Conservation (phyloP, 2,113 vertebrate species). For the Microtus pennsylvanicus region DNA sequence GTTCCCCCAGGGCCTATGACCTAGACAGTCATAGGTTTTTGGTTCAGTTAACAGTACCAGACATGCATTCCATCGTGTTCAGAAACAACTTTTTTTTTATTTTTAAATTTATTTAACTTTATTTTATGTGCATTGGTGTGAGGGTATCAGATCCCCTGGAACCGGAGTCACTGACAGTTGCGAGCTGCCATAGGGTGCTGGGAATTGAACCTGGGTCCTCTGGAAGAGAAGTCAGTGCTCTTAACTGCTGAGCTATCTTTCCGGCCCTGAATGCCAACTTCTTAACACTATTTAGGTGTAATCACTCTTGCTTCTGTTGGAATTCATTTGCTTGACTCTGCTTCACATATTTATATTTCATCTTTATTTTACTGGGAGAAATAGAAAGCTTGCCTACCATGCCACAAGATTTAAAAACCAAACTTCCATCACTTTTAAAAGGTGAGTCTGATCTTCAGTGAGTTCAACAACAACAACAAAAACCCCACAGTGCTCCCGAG, state of each 20-base stretch:
- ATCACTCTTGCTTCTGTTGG: neutral
- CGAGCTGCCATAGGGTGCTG: no score
- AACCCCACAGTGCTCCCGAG: neutral
- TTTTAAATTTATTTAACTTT: no score
- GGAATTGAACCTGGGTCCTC: no score
- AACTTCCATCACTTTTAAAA: neutral
- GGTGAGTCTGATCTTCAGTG: neutral
- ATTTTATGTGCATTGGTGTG: no score
- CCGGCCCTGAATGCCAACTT: neutral
- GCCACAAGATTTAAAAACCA: constrained; percentile 15
- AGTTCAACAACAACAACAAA: neutral
- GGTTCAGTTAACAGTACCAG: neutral
- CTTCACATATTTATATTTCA: neutral
- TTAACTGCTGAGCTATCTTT: no score
- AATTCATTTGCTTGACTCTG: neutral
- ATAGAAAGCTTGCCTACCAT: neutral
- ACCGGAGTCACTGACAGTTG: no score
- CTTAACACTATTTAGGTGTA: no score
- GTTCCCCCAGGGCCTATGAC: neutral
- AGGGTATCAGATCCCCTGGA: no score
- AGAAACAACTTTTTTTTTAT: neutral
- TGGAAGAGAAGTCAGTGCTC: no score
- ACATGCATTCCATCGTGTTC: neutral
- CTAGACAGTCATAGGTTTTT: neutral
- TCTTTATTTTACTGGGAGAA: neutral